A percentile compares a stretch with the other conserved stretches of the same genome.
Evolutionary conservation across 2,888 invertebrate genomes (phyloP).

Genomic region (Girardia tigrina): DNA sequence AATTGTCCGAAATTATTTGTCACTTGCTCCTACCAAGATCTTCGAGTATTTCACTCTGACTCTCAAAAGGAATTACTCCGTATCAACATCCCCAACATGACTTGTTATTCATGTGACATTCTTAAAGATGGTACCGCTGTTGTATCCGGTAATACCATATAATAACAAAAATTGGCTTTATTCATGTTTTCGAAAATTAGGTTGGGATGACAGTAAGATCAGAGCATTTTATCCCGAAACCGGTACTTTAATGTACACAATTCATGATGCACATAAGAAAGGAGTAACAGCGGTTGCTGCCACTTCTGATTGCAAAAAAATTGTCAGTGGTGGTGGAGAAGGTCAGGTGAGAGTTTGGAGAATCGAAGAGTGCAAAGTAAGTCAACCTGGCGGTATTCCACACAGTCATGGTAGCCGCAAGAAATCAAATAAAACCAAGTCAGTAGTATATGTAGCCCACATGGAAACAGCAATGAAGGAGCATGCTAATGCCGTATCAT

Average conservation of each 20-base stretch:
- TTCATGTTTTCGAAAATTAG: conserved; percentile 40
- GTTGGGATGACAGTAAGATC: conserved; percentile 52
- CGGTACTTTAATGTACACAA: conserved; percentile 66
- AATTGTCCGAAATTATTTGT: conserved; percentile 71
- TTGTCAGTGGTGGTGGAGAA: conserved; percentile 77
- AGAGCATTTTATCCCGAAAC: conserved; percentile 54
- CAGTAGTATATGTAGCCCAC: conserved; percentile 29
- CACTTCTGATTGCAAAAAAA: conserved; percentile 59
- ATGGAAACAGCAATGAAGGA: conserved; percentile 68
- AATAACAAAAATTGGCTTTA: conserved; percentile 24
- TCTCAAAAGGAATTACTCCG: conserved; percentile 67
- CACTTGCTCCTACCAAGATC: conserved; percentile 68
- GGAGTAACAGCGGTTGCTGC: conserved; percentile 70
- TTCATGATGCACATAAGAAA: conserved; percentile 74
- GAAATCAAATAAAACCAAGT: conserved; percentile 35
- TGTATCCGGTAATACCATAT: conserved; percentile 55
- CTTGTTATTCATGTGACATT: conserved; percentile 60
- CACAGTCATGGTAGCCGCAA: conserved; percentile 39
- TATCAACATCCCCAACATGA: conserved; percentile 71
- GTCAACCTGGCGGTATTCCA: conserved; percentile 4
- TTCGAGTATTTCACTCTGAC: conserved; percentile 69
- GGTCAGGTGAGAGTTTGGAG: conserved; percentile 60
- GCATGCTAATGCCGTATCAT: conserved; percentile 73
- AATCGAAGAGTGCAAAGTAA: conserved; percentile 38
- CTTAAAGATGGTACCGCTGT: conserved; percentile 65